Conservation (phyloP, 2,888 invertebrate genomes). For the Drosophila mimetica region DNA sequence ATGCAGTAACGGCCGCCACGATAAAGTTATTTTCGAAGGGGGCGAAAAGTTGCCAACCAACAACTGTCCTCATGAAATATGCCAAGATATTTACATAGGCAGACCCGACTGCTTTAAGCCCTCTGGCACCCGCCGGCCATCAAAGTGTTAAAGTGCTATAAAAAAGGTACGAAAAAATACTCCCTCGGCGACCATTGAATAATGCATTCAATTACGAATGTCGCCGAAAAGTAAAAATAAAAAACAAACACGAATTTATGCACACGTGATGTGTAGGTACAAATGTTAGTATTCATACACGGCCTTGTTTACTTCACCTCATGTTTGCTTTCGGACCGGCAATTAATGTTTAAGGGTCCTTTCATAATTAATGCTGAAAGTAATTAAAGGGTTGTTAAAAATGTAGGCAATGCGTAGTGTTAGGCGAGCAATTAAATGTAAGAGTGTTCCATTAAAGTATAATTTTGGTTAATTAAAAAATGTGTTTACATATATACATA, state of each 20-base stretch:
- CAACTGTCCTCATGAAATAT: constrained; percentile 70
- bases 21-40: constrained; percentile 47
- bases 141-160: constrained; percentile 64
- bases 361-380: constrained; percentile 10
- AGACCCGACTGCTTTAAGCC: constrained; percentile 19
- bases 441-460: not conserved
- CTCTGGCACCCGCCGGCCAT: constrained; percentile 27
- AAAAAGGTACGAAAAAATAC: constrained; percentile 60
- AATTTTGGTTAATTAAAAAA: not conserved
- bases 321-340: not conserved
- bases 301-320: not conserved
- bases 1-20: constrained; percentile 43
- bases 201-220: constrained; percentile 69
- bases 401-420: not conserved
- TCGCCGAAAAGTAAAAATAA: constrained; percentile 17
- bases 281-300: not conserved
- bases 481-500: not conserved
- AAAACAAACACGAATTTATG: constrained; percentile 10
- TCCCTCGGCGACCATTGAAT: constrained; percentile 47
- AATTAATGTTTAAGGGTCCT: constrained; percentile 15
- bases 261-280: not conserved
- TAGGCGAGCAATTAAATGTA: not conserved
- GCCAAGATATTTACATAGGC: constrained; percentile 67
- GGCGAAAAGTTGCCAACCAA: constrained; percentile 55
- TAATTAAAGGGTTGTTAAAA: constrained; percentile 14